A percentile compares a stretch with the other conserved stretches of the same genome.
These are phyloP conservation scores for Trichomycterus rosablanca DNA, from an alignment of 2,113 vertebrate species.

Conservation along the genomic window DNA sequence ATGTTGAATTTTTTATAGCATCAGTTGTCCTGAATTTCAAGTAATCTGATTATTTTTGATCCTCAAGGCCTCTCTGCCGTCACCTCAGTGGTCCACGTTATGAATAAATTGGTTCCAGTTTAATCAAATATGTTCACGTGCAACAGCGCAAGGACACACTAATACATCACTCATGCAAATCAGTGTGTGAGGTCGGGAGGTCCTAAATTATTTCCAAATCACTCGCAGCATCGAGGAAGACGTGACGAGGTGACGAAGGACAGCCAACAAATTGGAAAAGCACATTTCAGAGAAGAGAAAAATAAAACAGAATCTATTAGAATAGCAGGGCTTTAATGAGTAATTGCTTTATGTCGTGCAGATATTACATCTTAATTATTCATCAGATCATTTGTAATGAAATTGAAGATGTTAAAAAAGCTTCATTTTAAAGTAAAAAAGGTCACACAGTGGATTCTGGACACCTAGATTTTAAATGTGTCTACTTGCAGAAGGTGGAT, in stretches of 20 bases:
- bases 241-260: background rate
- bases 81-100: background rate
- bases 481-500: too few relatives aligned
- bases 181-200: slow-evolving; percentile 12
- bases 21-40: background rate
- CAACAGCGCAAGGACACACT: background rate
- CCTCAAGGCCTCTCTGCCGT: background rate
- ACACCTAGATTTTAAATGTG: too few relatives aligned
- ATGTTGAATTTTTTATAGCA: background rate
- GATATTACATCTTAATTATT: slow-evolving; percentile 27
- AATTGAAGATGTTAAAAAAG: too few relatives aligned
- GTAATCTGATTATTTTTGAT: slow-evolving; percentile 5
- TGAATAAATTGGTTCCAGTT: slow-evolving; percentile 39
- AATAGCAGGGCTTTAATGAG: slow-evolving; percentile 5
- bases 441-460: too few relatives aligned
- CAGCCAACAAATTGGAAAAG: slow-evolving; percentile 18
- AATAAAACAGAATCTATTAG: slow-evolving; percentile 33
- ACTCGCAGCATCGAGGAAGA: slow-evolving; percentile 12
- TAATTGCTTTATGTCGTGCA: slow-evolving; percentile 22
- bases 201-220: slow-evolving; percentile 32
- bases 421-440: too few relatives aligned
- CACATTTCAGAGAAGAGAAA: slow-evolving; percentile 30
- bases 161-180: slow-evolving; percentile 35
- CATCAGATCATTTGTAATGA: background rate
- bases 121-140: slow-evolving; percentile 27